Evolutionary conservation across 2,113 vertebrate species (phyloP).

Genomic region (Theristicus caerulescens): DNA sequence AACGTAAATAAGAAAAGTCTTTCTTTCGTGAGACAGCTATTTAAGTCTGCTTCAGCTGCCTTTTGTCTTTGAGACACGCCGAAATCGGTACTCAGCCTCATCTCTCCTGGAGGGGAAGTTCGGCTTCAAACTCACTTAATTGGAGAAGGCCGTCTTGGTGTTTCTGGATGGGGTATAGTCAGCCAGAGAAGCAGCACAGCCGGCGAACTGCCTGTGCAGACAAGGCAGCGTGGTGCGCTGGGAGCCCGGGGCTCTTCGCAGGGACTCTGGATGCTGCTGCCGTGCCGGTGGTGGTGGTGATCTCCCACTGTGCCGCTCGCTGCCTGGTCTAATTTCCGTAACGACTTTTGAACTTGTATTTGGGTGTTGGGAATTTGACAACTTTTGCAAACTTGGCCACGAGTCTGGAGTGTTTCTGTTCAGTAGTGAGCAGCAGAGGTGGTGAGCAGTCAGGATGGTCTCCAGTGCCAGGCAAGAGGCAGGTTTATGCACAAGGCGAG

Average conservation of each 20-base stretch:
- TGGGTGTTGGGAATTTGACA: neutral
- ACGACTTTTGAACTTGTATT: neutral
- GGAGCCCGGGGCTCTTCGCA: neutral
- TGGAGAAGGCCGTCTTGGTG: neutral
- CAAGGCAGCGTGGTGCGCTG: fast-evolving
- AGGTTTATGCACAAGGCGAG: neutral
- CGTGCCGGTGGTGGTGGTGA: neutral
- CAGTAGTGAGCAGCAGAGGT: too few relatives aligned
- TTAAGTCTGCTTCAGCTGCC: neutral
- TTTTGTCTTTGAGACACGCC: neutral
- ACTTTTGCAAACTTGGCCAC: too few relatives aligned
- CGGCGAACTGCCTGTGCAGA: neutral
- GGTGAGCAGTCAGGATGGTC: neutral
- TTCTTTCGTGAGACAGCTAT: neutral
- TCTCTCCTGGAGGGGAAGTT: too few relatives aligned
- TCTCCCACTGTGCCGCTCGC: neutral
- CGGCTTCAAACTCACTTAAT: too few relatives aligned
- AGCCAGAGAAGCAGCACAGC: neutral
- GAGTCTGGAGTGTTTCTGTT: neutral
- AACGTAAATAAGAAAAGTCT: neutral
- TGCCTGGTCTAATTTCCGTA: too few relatives aligned
- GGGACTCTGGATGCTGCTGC: neutral
- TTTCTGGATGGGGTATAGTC: neutral
- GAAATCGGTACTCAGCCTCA: fast-evolving
- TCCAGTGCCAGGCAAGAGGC: neutral